These are phyloP conservation scores for Trachymyrmex cornetzi DNA, from an alignment of 1,140 invertebrate genomes.

Conservation along the genomic window DNA sequence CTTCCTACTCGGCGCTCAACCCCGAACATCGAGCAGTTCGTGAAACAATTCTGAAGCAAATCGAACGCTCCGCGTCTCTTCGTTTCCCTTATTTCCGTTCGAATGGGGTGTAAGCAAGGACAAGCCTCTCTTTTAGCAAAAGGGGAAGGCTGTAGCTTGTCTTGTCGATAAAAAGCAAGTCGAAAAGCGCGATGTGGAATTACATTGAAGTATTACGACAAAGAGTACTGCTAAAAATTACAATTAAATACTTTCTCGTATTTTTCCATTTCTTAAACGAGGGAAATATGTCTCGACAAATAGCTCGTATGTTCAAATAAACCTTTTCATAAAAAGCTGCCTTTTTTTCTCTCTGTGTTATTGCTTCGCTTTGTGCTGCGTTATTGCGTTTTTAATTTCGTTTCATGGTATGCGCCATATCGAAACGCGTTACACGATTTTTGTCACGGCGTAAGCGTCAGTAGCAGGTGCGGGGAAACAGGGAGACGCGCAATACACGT, in stretches of 20 bases:
- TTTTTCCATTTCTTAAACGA: not conserved
- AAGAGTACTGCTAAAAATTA: not conserved
- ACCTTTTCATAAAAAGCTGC: conserved; percentile 25
- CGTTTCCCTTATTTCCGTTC: conserved; percentile 51
- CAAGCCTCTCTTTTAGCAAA: conserved; percentile 49
- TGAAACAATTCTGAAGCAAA: conserved; percentile 66
- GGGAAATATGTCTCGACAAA: conserved; percentile 6
- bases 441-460: conserved; percentile 1
- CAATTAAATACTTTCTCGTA: not conserved
- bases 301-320: conserved; percentile 19
- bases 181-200: not conserved
- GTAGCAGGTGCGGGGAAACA: not conserved
- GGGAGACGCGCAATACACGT: not conserved
- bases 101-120: conserved; percentile 48
- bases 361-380: conserved; percentile 5
- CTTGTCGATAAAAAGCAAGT: conserved; percentile 26
- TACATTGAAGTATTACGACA: not conserved
- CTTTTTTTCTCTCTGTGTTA: conserved; percentile 20
- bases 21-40: conserved; percentile 64
- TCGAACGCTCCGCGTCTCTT: conserved; percentile 67
- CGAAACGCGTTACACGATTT: conserved; percentile 14
- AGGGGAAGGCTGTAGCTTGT: not conserved
- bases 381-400: conserved; percentile 34
- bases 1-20: conserved; percentile 30
- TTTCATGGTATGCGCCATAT: conserved; percentile 27